phyloP scores from a whole-genome alignment of 2,113 vertebrate species.

The Condylura cristata region DNA sequence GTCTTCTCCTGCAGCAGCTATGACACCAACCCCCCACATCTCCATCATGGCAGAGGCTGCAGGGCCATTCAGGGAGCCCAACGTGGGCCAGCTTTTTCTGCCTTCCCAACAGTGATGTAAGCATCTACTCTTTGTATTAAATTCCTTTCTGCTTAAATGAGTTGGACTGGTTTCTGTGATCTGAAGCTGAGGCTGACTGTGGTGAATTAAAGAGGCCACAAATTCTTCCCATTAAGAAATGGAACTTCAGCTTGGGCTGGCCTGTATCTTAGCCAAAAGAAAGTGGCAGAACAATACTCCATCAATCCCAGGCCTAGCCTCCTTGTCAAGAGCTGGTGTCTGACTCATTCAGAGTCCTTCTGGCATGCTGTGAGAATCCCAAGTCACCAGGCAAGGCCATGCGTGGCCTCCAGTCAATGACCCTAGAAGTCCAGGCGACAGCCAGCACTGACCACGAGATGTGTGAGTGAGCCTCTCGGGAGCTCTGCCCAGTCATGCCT shows the following conservation, averaged over 20 bases:
- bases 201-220: not conserved
- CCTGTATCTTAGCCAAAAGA: not conserved
- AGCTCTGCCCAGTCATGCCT: not conserved
- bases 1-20: not conserved
- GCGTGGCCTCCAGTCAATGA: not conserved
- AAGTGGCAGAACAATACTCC: too few relatives aligned
- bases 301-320: not conserved
- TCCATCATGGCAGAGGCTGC: not conserved
- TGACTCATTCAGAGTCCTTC: not conserved
- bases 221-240: not conserved
- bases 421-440: too few relatives aligned
- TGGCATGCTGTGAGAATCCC: not conserved
- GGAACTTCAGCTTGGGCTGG: not conserved
- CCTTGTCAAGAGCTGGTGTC: not conserved
- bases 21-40: not conserved
- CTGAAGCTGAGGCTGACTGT: not conserved
- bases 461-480: not conserved
- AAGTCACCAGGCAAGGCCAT: not conserved
- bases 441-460: not conserved
- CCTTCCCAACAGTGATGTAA: not conserved
- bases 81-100: not conserved
- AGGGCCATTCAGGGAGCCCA: not conserved
- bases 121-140: not conserved
- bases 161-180: not conserved
- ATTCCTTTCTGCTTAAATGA: not conserved